A percentile compares a stretch with the other conserved stretches of the same genome.
Conservation (phyloP, 2,797 vertebrate species). For the Pitangus sulphuratus region DNA sequence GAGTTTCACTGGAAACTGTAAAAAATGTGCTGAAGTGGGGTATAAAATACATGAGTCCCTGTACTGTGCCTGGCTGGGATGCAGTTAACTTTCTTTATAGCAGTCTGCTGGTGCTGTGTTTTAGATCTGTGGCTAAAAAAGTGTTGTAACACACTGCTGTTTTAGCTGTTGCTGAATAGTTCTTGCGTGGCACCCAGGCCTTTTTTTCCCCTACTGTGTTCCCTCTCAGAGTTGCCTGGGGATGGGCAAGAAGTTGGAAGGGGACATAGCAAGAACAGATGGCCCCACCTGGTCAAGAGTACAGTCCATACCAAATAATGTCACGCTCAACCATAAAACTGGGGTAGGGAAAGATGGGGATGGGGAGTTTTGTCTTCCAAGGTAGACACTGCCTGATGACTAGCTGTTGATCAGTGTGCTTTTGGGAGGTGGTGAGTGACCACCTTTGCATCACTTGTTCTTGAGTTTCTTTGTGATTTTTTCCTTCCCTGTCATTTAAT, state of each 20-base stretch:
- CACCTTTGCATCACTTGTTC: neutral
- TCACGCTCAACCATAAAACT: neutral
- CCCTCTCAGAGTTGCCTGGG: neutral
- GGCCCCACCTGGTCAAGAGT: neutral
- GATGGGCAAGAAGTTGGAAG: neutral
- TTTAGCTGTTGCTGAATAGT: neutral
- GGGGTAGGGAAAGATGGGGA: neutral
- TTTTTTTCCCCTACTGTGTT: neutral
- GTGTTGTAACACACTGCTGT: neutral
- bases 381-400: fast-evolving
- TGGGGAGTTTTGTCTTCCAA: neutral
- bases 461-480: neutral
- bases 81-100: neutral
- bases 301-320: neutral
- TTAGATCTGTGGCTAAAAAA: neutral
- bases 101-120: neutral
- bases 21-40: neutral
- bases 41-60: neutral
- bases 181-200: neutral
- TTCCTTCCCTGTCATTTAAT: neutral
- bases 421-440: neutral
- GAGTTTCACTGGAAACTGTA: neutral
- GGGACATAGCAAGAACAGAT: neutral
- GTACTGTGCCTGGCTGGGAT: neutral
- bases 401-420: neutral